Evolutionary conservation across 64 coral and sea anemone genomes (phyloP).

Genomic region (Montipora capricornis): DNA sequence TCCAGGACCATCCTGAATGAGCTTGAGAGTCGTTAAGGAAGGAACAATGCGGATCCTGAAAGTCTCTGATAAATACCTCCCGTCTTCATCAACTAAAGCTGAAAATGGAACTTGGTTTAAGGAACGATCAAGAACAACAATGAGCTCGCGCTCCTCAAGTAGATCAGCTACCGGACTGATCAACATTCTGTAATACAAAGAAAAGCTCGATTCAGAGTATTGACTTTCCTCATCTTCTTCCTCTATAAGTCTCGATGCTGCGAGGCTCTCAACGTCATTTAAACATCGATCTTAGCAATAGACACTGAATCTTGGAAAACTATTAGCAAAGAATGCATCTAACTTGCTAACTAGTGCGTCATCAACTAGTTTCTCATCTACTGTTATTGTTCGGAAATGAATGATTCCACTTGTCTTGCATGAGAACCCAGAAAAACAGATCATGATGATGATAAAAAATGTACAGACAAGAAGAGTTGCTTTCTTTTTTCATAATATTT

Average conservation of each 20-base stretch:
- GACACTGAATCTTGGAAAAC: too few species aligned
- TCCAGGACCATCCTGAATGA: not conserved
- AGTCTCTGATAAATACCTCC: not conserved
- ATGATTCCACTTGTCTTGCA: not conserved
- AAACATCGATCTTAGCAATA: not conserved
- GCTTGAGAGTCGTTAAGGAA: not conserved
- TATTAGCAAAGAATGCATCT: too few species aligned
- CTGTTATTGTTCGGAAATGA: not conserved
- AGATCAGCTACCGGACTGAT: not conserved
- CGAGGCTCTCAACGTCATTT: not conserved
- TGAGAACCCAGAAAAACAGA: not conserved
- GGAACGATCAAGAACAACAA: not conserved
- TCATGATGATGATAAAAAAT: not conserved
- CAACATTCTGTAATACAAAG: not conserved
- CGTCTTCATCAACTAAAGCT: not conserved
- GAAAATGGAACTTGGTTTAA: not conserved
- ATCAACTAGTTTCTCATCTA: not conserved
- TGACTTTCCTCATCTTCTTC: not conserved
- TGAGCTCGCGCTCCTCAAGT: not conserved
- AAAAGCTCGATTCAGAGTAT: not conserved
- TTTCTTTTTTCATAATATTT: not conserved
- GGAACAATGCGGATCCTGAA: not conserved
- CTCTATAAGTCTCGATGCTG: not conserved
- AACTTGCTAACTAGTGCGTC: too few species aligned
- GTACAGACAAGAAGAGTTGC: not conserved